A percentile compares a stretch with the other conserved stretches of the same genome.
Evolutionary conservation across 23 tunicate species (phyloP).

Genomic region (Styela plicata): DNA sequence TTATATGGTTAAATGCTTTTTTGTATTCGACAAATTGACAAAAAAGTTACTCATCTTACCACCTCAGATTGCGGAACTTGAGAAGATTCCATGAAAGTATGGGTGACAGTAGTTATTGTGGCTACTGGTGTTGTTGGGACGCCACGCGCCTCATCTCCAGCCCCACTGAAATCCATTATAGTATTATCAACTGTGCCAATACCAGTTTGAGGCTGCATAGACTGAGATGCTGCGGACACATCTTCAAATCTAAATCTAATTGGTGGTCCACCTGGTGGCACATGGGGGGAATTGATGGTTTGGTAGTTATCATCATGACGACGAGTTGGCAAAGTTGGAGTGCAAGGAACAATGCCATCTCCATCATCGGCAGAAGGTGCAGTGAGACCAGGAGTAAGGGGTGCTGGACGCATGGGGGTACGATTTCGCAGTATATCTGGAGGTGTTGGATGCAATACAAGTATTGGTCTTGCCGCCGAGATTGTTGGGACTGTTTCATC

Average conservation of each 20-base stretch:
- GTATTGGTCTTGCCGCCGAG: conserved; percentile 1
- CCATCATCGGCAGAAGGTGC: conserved; percentile 72
- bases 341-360: conserved; percentile 85
- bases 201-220: conserved; percentile 38
- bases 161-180: conserved; percentile 70
- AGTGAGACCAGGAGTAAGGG: conserved; percentile 77
- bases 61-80: conserved; percentile 1
- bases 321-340: conserved; percentile 64
- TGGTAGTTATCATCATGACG: conserved; percentile 79
- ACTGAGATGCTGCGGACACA: conserved; percentile 39
- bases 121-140: conserved; percentile 42
- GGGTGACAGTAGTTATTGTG: conserved; percentile 40
- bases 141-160: conserved; percentile 49
- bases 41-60: conserved; percentile 1
- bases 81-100: background rate
- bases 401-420: conserved; percentile 30
- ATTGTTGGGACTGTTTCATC: background rate
- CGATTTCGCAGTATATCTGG: conserved; percentile 13
- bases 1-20: no score
- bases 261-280: conserved; percentile 53
- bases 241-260: conserved; percentile 81
- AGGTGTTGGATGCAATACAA: conserved; percentile 26
- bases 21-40: no score
- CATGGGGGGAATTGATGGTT: conserved; percentile 78
- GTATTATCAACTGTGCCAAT: conserved; percentile 71